Evolutionary conservation across 2,113 vertebrate species (phyloP).

Genomic region (Redunca redunca): DNA sequence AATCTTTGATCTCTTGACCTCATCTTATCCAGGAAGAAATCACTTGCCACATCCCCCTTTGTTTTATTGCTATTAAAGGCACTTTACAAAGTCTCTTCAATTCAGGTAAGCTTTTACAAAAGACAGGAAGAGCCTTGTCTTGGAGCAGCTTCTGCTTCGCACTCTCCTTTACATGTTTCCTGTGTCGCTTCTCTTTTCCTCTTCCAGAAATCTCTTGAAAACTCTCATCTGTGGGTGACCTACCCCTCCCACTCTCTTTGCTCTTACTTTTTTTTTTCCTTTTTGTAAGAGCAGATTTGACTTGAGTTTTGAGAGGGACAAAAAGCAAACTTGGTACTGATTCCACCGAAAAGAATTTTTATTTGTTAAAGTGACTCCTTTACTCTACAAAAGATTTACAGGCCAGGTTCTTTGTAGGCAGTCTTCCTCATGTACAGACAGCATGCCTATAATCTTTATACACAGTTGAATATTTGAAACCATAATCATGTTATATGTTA

Average conservation of each 20-base stretch:
- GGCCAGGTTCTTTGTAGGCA: background rate
- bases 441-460: background rate
- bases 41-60: background rate
- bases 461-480: background rate
- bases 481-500: background rate
- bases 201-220: constrained; percentile 12
- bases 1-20: background rate
- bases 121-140: background rate
- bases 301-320: background rate
- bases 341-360: background rate
- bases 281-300: background rate
- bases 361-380: constrained; percentile 18
- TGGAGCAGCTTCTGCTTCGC: background rate
- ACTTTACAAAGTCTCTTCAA: background rate
- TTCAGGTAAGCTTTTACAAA: background rate
- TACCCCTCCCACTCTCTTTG: background rate
- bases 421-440: background rate
- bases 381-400: background rate
- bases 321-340: background rate
- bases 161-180: background rate
- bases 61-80: background rate
- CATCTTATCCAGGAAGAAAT: constrained; percentile 3
- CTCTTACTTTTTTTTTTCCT: background rate
- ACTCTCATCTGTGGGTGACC: background rate
- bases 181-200: background rate